Evolutionary conservation across 1,140 invertebrate species (phyloP).

Genomic region (Drosophila paulistorum): DNA sequence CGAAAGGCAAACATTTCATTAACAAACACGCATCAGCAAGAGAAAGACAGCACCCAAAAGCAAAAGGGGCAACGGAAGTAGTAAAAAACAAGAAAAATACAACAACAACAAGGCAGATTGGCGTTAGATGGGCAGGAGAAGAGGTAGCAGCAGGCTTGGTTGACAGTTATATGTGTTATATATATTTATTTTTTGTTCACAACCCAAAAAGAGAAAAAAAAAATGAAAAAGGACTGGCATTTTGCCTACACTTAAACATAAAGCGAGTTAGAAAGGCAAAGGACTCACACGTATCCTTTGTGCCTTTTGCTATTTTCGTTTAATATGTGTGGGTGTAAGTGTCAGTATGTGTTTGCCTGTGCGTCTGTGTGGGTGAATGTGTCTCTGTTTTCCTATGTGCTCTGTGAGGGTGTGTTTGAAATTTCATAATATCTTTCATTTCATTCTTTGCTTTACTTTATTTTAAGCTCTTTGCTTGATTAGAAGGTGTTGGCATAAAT

Average conservation of each 20-base stretch:
- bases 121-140: not conserved
- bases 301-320: constrained; percentile 53
- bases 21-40: constrained; percentile 70
- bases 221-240: constrained; percentile 51
- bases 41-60: constrained; percentile 2
- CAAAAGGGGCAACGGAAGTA: not conserved
- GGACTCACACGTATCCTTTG: constrained; percentile 30
- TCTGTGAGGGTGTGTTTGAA: constrained; percentile 62
- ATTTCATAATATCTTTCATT: constrained; percentile 81
- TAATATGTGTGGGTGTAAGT: constrained; percentile 23
- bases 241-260: not conserved
- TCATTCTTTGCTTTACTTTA: constrained; percentile 80
- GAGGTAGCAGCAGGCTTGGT: constrained; percentile 24
- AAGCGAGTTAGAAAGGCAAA: not conserved
- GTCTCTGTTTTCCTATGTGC: not conserved
- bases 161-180: constrained; percentile 77
- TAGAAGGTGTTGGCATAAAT: constrained; percentile 80
- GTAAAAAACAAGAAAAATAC: too few relatives aligned
- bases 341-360: constrained; percentile 15
- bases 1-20: constrained; percentile 79
- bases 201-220: not conserved
- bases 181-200: constrained; percentile 50
- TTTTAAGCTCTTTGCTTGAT: constrained; percentile 80
- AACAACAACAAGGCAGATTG: not conserved
- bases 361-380: constrained; percentile 36